Conservation (phyloP, 2,888 invertebrate genomes). For the Trichopoda pennipes region DNA sequence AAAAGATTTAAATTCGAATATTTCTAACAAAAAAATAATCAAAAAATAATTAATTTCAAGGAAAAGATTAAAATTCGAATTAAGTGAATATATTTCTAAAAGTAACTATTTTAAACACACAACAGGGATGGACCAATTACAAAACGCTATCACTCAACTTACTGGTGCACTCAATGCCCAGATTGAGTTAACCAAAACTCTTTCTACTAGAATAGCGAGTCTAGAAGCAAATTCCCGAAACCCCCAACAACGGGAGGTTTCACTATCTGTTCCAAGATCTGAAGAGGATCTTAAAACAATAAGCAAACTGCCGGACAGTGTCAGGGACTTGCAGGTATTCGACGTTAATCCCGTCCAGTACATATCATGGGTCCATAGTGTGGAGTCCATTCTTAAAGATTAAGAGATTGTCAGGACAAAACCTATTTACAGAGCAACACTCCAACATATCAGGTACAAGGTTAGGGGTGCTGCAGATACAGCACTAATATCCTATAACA, state of each 20-base stretch:
- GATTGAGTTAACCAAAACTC: conserved; percentile 9
- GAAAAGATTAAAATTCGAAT: no score
- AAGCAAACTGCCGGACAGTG: conserved; percentile 47
- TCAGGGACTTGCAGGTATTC: conserved; percentile 58
- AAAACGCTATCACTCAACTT: conserved; percentile 4
- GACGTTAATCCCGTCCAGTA: conserved; percentile 64
- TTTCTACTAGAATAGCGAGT: no score
- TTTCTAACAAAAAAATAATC: no score
- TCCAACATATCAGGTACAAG: conserved; percentile 53
- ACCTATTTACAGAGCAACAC: conserved; percentile 63
- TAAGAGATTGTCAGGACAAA: conserved; percentile 55
- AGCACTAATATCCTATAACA: conserved; percentile 49
- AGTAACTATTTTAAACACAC: not conserved
- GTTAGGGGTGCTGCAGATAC: conserved; percentile 54
- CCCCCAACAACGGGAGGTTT: not conserved
- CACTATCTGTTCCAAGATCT: conserved; percentile 6
- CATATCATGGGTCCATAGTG: conserved; percentile 63
- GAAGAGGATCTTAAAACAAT: conserved; percentile 29
- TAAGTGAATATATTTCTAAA: not conserved
- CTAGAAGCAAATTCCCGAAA: not conserved
- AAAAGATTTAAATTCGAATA: no score
- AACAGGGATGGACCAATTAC: conserved; percentile 4
- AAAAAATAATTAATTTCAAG: no score
- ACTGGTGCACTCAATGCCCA: conserved; percentile 33
- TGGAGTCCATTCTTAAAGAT: no score